Conservation (phyloP, 2,797 vertebrate genomes). For the Scleropages formosus region DNA sequence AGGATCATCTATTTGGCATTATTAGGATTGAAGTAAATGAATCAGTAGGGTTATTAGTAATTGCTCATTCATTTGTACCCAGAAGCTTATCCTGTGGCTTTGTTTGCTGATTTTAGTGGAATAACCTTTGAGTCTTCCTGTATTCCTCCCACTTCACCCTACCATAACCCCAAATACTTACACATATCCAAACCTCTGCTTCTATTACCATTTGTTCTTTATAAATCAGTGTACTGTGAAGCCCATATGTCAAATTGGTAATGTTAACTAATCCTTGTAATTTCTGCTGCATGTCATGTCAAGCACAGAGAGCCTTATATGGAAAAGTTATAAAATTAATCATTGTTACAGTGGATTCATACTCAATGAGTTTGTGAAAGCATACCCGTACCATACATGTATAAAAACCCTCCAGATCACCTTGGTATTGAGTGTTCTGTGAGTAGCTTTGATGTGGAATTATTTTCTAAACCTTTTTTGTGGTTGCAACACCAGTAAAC, state of each 20-base stretch:
- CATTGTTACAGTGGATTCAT: not conserved
- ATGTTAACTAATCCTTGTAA: too few relatives aligned
- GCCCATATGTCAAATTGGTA: too few relatives aligned
- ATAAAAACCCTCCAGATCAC: not conserved
- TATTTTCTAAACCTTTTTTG: not conserved
- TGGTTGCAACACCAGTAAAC: not conserved
- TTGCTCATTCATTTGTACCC: conserved; percentile 17
- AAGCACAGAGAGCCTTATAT: too few relatives aligned
- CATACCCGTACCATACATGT: not conserved
- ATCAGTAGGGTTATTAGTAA: conserved; percentile 27
- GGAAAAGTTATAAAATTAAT: not conserved
- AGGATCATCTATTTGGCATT: not conserved
- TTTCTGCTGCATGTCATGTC: too few relatives aligned
- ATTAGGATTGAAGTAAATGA: not conserved
- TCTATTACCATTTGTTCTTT: too few relatives aligned
- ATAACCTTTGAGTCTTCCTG: not conserved
- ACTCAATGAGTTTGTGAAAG: too few relatives aligned
- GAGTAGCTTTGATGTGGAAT: not conserved
- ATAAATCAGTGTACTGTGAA: too few relatives aligned
- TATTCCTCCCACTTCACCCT: not conserved
- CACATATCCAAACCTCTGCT: too few relatives aligned
- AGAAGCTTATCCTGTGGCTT: not conserved
- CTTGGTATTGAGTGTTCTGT: too few relatives aligned
- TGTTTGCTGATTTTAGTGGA: not conserved
- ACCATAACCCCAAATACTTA: too few relatives aligned